phyloP scores from a whole-genome alignment of 2,113 vertebrate genomes.

The Lampris incognitus region DNA sequence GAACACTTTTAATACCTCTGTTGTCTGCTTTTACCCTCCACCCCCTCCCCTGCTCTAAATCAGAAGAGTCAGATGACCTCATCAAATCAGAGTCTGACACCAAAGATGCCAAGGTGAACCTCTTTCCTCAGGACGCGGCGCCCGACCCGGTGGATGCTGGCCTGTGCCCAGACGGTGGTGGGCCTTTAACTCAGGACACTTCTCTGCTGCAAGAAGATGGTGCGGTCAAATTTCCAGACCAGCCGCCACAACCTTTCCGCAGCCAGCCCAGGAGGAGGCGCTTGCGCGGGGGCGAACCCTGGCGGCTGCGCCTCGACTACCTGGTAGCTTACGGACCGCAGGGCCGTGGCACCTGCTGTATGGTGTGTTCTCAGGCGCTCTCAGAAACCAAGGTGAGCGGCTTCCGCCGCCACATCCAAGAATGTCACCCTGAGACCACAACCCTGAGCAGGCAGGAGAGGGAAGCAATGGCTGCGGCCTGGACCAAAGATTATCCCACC shows the following conservation, averaged over 20 bases:
- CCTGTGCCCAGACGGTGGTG: slow-evolving; percentile 46
- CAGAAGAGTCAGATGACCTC: slow-evolving; percentile 66
- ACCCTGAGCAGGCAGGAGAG: slow-evolving; percentile 79
- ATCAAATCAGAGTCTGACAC: slow-evolving; percentile 75
- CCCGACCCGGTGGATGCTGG: slow-evolving; percentile 48
- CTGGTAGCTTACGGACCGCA: slow-evolving; percentile 87
- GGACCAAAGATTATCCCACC: slow-evolving; percentile 82
- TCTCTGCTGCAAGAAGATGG: slow-evolving; percentile 64
- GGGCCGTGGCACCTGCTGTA: slow-evolving; percentile 86
- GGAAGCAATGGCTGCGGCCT: slow-evolving; percentile 87
- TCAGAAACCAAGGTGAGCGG: slow-evolving; percentile 86
- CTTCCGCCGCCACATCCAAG: slow-evolving; percentile 89
- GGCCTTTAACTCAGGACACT: slow-evolving; percentile 70
- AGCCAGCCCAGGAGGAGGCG: slow-evolving; percentile 65
- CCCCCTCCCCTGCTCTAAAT: not conserved
- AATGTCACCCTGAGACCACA: slow-evolving; percentile 87
- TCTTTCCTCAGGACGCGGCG: slow-evolving; percentile 56
- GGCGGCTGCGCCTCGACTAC: slow-evolving; percentile 89
- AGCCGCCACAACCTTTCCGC: slow-evolving; percentile 38
- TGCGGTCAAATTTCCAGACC: slow-evolving; percentile 29
- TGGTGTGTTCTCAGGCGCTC: slow-evolving; percentile 89
- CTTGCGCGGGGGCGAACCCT: slow-evolving; percentile 79
- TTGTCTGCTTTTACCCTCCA: not conserved
- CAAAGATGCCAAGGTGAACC: slow-evolving; percentile 70
- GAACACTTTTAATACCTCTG: not conserved